These are phyloP conservation scores for Hydroisotoma schaefferi DNA, from an alignment of 2,888 invertebrate species.

Conservation along the genomic window DNA sequence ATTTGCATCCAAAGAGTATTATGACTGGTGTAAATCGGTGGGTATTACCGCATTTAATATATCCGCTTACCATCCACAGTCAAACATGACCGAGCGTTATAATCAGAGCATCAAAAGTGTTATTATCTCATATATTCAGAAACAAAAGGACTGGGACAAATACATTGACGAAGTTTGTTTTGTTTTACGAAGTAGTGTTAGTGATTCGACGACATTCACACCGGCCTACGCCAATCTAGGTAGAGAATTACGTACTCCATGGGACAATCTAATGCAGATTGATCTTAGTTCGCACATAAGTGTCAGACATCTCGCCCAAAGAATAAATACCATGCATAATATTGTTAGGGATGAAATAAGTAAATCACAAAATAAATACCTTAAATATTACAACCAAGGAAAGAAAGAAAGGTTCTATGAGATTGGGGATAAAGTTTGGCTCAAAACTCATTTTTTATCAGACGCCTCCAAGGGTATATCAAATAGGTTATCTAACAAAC, in stretches of 20 bases:
- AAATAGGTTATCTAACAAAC: neutral
- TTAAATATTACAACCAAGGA: constrained; percentile 23
- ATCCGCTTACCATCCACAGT: constrained; percentile 24
- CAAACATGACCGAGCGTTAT: constrained; percentile 30
- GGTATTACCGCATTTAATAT: constrained; percentile 22
- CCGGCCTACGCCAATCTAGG: constrained; percentile 32
- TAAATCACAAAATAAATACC: neutral
- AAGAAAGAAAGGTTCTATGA: constrained; percentile 5
- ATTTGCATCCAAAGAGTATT: constrained; percentile 18
- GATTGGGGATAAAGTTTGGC: constrained; percentile 19
- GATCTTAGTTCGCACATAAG: too few species aligned
- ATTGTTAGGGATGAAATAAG: constrained; percentile 17
- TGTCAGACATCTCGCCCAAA: too few species aligned
- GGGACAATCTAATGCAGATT: too few species aligned
- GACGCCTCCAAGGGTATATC: constrained; percentile 22
- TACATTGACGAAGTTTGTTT: constrained; percentile 22
- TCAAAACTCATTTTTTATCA: constrained; percentile 19
- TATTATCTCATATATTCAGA: constrained; percentile 14
- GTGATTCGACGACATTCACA: constrained; percentile 20
- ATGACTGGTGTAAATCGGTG: constrained; percentile 10
- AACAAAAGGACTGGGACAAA: constrained; percentile 28
- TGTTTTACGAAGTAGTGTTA: constrained; percentile 20
- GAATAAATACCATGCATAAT: too few species aligned
- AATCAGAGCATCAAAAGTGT: constrained; percentile 21
- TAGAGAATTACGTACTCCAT: constrained; percentile 24